phyloP scores from a whole-genome alignment of 2,797 vertebrate genomes.

The Aldrovandia affinis region DNA sequence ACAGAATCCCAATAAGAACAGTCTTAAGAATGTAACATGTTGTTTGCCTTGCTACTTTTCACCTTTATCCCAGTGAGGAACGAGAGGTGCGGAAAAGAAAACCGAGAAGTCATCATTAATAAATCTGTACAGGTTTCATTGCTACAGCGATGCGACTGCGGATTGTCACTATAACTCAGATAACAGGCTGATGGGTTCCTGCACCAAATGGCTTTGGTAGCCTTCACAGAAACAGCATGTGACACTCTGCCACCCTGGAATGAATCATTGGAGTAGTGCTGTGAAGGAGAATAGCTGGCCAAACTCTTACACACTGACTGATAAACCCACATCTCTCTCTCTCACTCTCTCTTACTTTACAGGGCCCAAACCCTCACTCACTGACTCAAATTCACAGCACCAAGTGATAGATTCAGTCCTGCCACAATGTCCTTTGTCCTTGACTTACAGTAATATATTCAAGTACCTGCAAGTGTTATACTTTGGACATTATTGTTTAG shows the following conservation, averaged over 20 bases:
- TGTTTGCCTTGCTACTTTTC: conserved; percentile 42
- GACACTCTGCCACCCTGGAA: conserved; percentile 39
- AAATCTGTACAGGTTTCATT: conserved; percentile 63
- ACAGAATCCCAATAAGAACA: not conserved
- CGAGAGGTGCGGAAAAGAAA: conserved; percentile 46
- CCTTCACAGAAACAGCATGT: conserved; percentile 49
- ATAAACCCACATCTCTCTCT: conserved; percentile 15
- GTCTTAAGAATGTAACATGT: conserved; percentile 20
- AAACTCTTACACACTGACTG: conserved; percentile 8
- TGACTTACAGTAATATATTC: not conserved
- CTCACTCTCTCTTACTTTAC: not conserved
- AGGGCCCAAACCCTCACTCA: not conserved
- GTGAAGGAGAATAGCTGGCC: conserved; percentile 13
- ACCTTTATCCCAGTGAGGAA: conserved; percentile 25
- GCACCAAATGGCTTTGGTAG: conserved; percentile 67
- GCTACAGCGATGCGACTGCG: conserved; percentile 65
- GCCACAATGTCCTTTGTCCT: not conserved
- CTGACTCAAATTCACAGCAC: not conserved
- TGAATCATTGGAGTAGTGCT: conserved; percentile 58
- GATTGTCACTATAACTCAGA: conserved; percentile 67
- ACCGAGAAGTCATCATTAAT: conserved; percentile 55
- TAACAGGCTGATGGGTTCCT: conserved; percentile 66
- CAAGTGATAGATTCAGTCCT: not conserved
- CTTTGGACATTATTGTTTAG: not conserved
- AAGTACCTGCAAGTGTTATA: not conserved